Evolutionary conservation across 2,113 vertebrate genomes (phyloP).

Genomic region (Coreoperca whiteheadi): DNA sequence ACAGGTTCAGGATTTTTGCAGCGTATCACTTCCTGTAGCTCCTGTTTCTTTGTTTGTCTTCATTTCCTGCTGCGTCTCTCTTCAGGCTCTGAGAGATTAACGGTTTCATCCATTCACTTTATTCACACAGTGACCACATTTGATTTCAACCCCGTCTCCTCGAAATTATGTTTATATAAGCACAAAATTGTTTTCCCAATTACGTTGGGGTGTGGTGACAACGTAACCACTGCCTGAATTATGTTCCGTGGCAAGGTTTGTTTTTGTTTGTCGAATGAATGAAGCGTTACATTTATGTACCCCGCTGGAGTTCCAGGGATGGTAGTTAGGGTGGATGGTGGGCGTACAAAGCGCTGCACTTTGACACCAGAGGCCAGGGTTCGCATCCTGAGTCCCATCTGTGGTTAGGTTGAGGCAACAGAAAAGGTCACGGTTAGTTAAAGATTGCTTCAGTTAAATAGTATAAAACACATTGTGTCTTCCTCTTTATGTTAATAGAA

Average conservation of each 20-base stretch:
- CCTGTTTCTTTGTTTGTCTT: not conserved
- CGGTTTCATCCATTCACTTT: not conserved
- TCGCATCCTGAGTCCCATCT: not conserved
- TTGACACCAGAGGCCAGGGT: not conserved
- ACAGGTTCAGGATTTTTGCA: not conserved
- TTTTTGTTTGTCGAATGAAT: not conserved
- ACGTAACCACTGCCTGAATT: not conserved
- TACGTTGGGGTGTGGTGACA: not conserved
- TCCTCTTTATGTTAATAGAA: not conserved
- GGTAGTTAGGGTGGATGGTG: not conserved
- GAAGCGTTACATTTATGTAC: not conserved
- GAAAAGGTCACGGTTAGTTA: not conserved
- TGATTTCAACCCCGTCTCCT: not conserved
- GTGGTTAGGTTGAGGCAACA: no score
- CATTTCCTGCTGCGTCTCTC: not conserved
- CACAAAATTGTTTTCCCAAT: not conserved
- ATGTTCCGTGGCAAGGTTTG: not conserved
- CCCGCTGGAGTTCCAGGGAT: not conserved
- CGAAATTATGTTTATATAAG: not conserved
- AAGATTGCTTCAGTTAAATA: not conserved
- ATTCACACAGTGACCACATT: not conserved
- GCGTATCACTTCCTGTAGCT: conserved; percentile 1
- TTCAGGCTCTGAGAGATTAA: not conserved
- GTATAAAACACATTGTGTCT: not conserved
- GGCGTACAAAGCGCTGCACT: not conserved